These are phyloP conservation scores for Artibeus jamaicensis DNA, from an alignment of 2,797 vertebrate species.

Conservation along the genomic window DNA sequence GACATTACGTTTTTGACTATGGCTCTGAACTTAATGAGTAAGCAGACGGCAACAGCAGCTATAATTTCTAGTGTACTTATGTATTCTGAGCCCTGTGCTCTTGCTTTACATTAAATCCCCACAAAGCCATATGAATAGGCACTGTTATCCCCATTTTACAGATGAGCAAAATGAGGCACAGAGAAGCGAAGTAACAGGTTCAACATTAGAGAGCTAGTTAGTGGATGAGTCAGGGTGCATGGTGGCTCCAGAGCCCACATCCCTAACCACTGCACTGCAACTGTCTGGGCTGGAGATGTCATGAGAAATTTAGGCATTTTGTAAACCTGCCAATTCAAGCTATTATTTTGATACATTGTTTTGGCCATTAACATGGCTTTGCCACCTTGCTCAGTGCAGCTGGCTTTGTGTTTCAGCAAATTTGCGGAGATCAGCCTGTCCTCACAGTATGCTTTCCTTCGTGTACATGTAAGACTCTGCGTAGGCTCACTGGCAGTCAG, in stretches of 20 bases:
- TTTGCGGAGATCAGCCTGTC: background rate
- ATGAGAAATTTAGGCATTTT: background rate
- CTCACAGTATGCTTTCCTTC: background rate
- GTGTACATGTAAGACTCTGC: background rate
- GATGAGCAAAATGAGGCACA: background rate
- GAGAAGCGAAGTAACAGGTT: background rate
- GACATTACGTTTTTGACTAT: background rate
- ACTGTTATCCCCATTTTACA: background rate
- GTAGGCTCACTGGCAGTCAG: background rate
- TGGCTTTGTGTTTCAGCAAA: background rate
- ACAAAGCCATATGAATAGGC: background rate
- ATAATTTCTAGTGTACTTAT: background rate
- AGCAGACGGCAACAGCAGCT: background rate
- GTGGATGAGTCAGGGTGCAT: background rate
- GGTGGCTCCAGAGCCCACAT: background rate
- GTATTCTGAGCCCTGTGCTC: background rate
- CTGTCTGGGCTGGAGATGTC: background rate
- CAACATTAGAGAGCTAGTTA: background rate
- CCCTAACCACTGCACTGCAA: background rate
- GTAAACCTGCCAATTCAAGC: background rate
- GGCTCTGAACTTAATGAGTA: background rate
- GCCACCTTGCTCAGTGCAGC: background rate
- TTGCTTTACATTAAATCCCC: background rate
- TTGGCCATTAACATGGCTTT: background rate
- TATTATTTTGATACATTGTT: background rate